Conservation (phyloP, 1,140 invertebrate species). For the Drosophila orosa region DNA sequence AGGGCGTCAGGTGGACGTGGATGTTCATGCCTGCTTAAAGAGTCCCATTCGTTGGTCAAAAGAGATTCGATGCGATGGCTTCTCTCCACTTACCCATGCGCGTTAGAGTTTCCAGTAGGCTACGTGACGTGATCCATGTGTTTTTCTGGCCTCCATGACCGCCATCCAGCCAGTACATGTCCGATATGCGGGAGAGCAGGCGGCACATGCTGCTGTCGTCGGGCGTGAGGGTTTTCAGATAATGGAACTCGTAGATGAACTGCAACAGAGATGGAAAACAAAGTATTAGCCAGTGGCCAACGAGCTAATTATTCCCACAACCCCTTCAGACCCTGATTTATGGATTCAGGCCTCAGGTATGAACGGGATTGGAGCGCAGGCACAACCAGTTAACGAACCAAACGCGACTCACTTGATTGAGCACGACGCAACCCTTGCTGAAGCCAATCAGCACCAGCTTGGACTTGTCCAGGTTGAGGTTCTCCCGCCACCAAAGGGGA, state of each 20-base stretch:
- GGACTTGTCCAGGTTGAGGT: constrained; percentile 85
- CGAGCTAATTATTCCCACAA: neutral
- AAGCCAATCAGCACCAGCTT: constrained; percentile 91
- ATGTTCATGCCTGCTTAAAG: constrained; percentile 85
- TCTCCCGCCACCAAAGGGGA: constrained; percentile 85
- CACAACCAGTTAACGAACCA: constrained; percentile 76
- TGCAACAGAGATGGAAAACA: constrained; percentile 26
- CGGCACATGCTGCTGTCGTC: constrained; percentile 86
- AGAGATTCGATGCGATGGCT: neutral
- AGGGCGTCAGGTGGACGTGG: constrained; percentile 92
- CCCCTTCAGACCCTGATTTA: neutral
- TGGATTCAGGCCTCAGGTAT: neutral
- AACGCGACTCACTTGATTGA: constrained; percentile 89
- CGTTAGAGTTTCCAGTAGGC: constrained; percentile 89
- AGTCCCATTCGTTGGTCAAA: constrained; percentile 14
- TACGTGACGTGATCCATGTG: constrained; percentile 92
- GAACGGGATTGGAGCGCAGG: constrained; percentile 1
- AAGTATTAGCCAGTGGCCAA: neutral
- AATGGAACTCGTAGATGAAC: constrained; percentile 93
- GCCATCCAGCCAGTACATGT: constrained; percentile 95
- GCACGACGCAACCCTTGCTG: constrained; percentile 95
- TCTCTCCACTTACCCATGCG: constrained; percentile 85
- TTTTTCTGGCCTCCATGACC: constrained; percentile 93
- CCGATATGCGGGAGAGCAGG: constrained; percentile 87
- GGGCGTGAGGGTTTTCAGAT: constrained; percentile 88